Percentiles rank a stretch among this genome's conserved stretches.
These are phyloP conservation scores for Andrena haemorrhoa DNA, from an alignment of 2,888 invertebrate species.

Conservation along the genomic window DNA sequence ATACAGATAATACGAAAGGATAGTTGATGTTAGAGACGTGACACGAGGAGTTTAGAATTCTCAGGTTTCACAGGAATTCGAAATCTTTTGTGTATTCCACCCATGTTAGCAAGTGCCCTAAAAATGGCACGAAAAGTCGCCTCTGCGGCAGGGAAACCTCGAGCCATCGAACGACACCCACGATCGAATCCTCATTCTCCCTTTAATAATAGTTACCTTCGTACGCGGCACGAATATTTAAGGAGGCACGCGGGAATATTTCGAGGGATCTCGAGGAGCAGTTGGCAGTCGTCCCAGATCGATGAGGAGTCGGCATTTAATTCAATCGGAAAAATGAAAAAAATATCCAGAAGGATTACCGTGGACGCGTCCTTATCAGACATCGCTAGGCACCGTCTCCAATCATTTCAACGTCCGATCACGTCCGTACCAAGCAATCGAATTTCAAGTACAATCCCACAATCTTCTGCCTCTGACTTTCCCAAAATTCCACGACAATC, in stretches of 20 bases:
- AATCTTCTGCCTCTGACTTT: not conserved
- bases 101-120: no score
- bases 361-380: not conserved
- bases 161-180: not conserved
- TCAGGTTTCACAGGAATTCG: not conserved
- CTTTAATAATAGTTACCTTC: conserved; percentile 44
- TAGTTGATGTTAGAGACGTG: no score
- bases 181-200: conserved; percentile 27
- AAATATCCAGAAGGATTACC: conserved; percentile 18
- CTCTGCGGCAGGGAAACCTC: not conserved
- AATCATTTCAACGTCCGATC: conserved; percentile 6
- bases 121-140: not conserved
- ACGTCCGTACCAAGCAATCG: not conserved
- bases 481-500: not conserved
- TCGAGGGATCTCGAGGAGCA: not conserved
- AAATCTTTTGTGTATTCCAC: not conserved
- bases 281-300: conserved; percentile 49
- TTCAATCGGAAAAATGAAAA: conserved; percentile 29
- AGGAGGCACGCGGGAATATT: conserved; percentile 11
- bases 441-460: not conserved
- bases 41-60: no score
- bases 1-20: no score
- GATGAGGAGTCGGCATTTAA: conserved; percentile 28
- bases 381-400: not conserved
- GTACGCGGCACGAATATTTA: conserved; percentile 43